Evolutionary conservation across 1,140 invertebrate genomes (phyloP), one percentile per base, ranked within the genome.

Genomic region (Brachionus sp.): DNA sequence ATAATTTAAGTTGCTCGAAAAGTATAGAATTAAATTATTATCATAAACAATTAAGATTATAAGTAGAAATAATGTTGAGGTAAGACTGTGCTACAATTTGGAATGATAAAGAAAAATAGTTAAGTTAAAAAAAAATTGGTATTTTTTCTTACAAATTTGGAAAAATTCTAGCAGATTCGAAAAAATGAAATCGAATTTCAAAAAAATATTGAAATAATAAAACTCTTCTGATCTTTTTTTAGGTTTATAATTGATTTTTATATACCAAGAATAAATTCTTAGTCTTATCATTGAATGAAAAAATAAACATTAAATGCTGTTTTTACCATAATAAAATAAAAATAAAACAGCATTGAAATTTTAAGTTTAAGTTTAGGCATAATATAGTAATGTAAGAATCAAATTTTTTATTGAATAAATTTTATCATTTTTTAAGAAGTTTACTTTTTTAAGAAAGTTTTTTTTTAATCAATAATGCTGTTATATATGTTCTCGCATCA

Each of bases 191-290:
- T 64, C 57, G 44, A 46, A 46, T 46, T 29, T 29, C 29, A 29
- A 29, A 7, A 53, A 66, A 33, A 66, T 25, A 35, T 66, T 66
- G 25, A 66, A 23, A 12, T 35, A 13, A 35, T 12, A 66, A 13
- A 19, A 19, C 6, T 57, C 1, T 35, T 33, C 33, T 66, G 25
- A 6, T 66, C 12, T 66, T 66, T 37, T 37, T 33, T 23, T 66
- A 33, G 64, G 13, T 12, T n/a, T 66, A 66, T 66, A 66, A 66
- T 66, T 35, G 64, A 10, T 66, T 37, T 66, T 66, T 66, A 66
- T 66, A 33, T 66, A 66, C 64, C 64, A 66, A 66, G 33, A 66
- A 35, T 33, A 16, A 66, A 66, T 23, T 19, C 50, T 66, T 13
- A 66, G n/a, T 66, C 64, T 66, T 66, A 5, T 66, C 64, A 29